Conservation (phyloP, 64 coral and sea anemone genomes). For the Dendronephthya gigantea region DNA sequence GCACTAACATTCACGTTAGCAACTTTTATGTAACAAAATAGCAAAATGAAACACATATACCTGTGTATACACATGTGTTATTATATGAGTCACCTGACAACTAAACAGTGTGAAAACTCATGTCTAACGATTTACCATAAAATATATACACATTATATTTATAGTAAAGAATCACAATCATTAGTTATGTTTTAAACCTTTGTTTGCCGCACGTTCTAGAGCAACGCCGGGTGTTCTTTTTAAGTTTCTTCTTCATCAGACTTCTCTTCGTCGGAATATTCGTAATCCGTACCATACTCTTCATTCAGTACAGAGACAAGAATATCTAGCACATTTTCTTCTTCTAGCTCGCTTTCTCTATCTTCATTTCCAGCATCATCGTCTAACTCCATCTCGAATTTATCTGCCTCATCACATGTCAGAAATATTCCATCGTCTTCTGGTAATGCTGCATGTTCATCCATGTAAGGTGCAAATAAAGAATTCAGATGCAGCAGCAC, state of each 20-base stretch:
- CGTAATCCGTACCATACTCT: conserved; percentile 23
- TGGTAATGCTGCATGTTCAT: background rate
- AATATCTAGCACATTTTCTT: conserved; percentile 19
- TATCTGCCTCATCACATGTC: background rate
- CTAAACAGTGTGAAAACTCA: no score
- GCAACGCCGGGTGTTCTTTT: no score
- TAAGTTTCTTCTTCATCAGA: conserved; percentile 10
- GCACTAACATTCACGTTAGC: no score
- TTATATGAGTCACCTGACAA: no score
- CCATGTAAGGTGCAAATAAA: background rate
- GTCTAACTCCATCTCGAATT: background rate
- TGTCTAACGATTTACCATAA: no score
- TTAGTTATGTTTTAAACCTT: no score
- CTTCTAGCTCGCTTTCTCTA: background rate
- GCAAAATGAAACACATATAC: no score
- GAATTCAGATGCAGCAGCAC: background rate
- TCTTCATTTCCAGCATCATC: background rate
- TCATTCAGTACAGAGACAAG: conserved; percentile 25
- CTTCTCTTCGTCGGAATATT: background rate
- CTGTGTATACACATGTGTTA: no score
- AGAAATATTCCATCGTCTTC: background rate
- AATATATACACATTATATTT: no score
- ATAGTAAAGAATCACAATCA: no score
- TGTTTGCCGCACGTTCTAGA: no score
- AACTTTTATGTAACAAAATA: no score